Conservation (phyloP, 2,113 vertebrate species). For the Sander vitreus region DNA sequence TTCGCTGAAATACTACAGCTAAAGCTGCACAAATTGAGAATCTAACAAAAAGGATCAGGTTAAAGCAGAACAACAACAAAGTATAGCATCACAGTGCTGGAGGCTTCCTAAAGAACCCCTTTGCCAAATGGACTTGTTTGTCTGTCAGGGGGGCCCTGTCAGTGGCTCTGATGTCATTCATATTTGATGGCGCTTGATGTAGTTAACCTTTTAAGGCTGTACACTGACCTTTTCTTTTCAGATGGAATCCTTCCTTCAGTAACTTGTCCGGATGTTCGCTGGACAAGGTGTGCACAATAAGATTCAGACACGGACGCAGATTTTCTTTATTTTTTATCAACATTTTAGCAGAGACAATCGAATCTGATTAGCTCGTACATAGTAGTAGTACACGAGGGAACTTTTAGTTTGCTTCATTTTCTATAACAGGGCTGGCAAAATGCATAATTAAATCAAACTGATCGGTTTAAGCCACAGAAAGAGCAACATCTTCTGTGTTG, state of each 20-base stretch:
- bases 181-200: slow-evolving; percentile 76
- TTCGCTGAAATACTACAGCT: background rate
- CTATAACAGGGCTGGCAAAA: background rate
- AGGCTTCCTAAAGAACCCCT: slow-evolving; percentile 30
- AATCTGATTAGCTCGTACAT: background rate
- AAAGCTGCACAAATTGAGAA: background rate
- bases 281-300: slow-evolving; percentile 10
- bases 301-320: background rate
- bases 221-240: slow-evolving; percentile 75
- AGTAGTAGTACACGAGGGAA: background rate
- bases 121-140: slow-evolving; percentile 67
- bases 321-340: background rate
- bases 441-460: background rate
- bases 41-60: slow-evolving; percentile 11
- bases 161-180: slow-evolving; percentile 67
- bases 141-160: slow-evolving; percentile 67
- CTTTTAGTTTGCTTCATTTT: background rate
- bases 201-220: slow-evolving; percentile 78
- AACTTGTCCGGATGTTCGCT: slow-evolving; percentile 35
- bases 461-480: background rate
- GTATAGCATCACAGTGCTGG: slow-evolving; percentile 31
- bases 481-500: slow-evolving; percentile 6
- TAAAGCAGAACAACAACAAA: background rate
- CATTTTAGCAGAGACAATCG: background rate
- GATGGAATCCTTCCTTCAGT: slow-evolving; percentile 48